Evolutionary conservation across 2,888 invertebrate genomes (phyloP).

Genomic region (Nephrotoma guestfalica): DNA sequence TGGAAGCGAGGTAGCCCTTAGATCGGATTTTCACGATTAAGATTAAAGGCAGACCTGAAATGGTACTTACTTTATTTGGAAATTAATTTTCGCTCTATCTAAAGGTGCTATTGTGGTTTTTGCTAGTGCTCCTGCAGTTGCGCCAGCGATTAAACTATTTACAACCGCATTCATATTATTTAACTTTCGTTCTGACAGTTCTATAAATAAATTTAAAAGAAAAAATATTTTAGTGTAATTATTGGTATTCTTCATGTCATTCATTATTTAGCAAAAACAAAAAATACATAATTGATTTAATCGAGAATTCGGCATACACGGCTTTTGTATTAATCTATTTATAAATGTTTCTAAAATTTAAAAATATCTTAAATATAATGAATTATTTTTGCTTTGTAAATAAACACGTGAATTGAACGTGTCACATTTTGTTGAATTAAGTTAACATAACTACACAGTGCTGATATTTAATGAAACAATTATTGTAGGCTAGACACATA

Average conservation of each 20-base stretch:
- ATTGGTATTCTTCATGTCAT: neutral
- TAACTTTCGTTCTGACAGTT: conserved; percentile 18
- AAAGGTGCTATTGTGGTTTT: conserved; percentile 95
- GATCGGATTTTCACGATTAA: no score
- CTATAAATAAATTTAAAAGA: neutral
- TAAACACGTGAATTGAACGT: neutral
- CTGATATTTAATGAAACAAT: no score
- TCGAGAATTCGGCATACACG: neutral
- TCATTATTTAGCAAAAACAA: neutral
- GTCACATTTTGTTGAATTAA: neutral
- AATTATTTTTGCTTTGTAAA: no score
- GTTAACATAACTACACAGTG: no score
- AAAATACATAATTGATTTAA: neutral
- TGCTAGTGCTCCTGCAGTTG: conserved; percentile 84
- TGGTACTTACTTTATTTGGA: conserved; percentile 60
- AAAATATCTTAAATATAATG: neutral
- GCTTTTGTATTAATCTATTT: neutral
- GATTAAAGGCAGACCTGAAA: no score
- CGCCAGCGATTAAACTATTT: conserved; percentile 81
- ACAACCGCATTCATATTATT: conserved; percentile 46
- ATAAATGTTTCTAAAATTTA: neutral
- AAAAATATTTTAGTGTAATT: no score
- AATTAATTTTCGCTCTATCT: conserved; percentile 96
- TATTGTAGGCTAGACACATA: no score
- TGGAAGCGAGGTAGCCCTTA: no score